These are phyloP conservation scores for Aplodontia rufa DNA, from an alignment of 2,113 vertebrate genomes.

Conservation along the genomic window DNA sequence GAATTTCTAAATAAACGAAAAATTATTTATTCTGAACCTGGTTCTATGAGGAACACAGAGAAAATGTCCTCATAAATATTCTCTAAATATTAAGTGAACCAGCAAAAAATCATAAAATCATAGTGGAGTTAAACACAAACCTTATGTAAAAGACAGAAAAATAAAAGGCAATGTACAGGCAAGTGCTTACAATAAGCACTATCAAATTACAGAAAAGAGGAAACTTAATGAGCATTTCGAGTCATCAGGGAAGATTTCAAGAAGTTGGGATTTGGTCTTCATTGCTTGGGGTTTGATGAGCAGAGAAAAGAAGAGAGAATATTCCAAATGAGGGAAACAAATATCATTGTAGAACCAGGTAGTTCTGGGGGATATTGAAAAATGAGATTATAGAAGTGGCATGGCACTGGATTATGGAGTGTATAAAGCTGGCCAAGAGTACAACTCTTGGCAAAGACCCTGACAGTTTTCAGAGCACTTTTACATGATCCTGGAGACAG, in stretches of 20 bases:
- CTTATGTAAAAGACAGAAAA: slow-evolving; percentile 36
- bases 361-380: not conserved
- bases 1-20: slow-evolving; percentile 56
- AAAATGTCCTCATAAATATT: slow-evolving; percentile 10
- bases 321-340: slow-evolving; percentile 15
- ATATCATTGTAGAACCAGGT: not conserved
- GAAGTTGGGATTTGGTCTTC: not conserved
- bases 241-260: slow-evolving; percentile 13
- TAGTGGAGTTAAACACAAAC: slow-evolving; percentile 3
- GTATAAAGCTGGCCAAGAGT: not conserved
- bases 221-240: not conserved
- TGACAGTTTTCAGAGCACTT: slow-evolving; percentile 30
- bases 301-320: slow-evolving; percentile 13
- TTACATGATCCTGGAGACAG: not conserved
- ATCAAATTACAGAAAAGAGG: slow-evolving; percentile 14
- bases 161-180: not conserved
- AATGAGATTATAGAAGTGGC: not conserved
- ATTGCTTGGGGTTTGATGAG: slow-evolving; percentile 37
- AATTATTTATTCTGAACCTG: slow-evolving; percentile 30
- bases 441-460: not conserved
- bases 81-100: slow-evolving; percentile 25
- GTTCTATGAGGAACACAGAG: slow-evolving; percentile 34
- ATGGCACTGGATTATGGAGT: not conserved
- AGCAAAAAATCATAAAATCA: slow-evolving; percentile 14
- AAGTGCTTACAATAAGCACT: slow-evolving; percentile 26